Evolutionary conservation across 2,888 invertebrate species (phyloP).

Genomic region (Kuschelorhynchus macadamiae): DNA sequence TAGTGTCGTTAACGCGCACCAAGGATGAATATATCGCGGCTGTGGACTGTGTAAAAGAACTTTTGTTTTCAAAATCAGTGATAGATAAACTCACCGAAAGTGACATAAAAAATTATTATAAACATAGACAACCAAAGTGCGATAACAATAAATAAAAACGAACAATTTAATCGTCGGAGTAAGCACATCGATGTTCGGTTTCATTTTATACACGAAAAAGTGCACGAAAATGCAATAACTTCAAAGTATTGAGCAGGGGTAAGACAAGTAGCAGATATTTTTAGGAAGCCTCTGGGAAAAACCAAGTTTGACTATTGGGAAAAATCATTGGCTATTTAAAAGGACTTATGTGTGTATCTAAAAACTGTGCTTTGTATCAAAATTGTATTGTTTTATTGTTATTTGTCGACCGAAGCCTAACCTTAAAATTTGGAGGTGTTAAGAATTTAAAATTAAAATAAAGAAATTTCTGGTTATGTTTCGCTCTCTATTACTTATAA

Average conservation of each 20-base stretch:
- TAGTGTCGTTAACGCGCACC: conserved; percentile 54
- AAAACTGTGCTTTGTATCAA: too few relatives aligned
- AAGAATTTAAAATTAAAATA: too few relatives aligned
- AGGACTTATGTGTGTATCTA: too few relatives aligned
- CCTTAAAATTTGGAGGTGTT: too few relatives aligned
- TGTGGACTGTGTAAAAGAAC: conserved; percentile 50
- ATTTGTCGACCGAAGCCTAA: too few relatives aligned
- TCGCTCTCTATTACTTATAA: too few relatives aligned
- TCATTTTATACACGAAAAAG: conserved; percentile 48
- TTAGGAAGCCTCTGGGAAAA: conserved; percentile 37
- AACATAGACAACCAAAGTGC: conserved; percentile 45
- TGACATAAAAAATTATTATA: conserved; percentile 20
- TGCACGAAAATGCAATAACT: conserved; percentile 29
- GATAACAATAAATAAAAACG: conserved; percentile 39
- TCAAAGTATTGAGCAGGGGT: conserved; percentile 43
- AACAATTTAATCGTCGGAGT: conserved; percentile 40
- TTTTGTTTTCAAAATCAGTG: conserved; percentile 45
- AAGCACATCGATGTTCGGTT: conserved; percentile 50
- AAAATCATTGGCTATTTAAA: too few relatives aligned
- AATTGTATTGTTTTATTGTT: too few relatives aligned
- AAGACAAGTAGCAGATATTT: conserved; percentile 42
- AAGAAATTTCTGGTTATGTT: too few relatives aligned
- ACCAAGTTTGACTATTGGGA: too few relatives aligned
- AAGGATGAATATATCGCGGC: conserved; percentile 56
- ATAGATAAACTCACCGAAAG: conserved; percentile 15